Base-by-base conservation (phyloP, 2,888 invertebrate genomes). In the Leptopterna dolabrata region DNA sequence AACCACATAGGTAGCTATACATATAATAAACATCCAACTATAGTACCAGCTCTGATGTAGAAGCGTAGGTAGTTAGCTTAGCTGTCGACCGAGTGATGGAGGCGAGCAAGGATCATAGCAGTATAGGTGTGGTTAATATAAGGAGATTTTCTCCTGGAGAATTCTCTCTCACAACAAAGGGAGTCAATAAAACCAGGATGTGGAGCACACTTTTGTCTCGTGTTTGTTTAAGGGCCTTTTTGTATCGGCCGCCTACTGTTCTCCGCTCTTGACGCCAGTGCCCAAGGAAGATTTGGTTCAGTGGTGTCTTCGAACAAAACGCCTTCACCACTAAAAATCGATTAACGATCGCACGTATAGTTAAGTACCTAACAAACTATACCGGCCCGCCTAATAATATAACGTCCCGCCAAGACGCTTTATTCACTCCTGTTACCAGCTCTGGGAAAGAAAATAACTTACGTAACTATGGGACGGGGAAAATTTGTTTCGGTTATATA, bases 231-330 rank as follows among this genome's bases (percentile, higher is more conserved):
- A 78, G 24, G 43, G 78, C 13, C 45, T 45, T 41, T 71, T 41
- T 45, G 78, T 41, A 78, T 19, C 27, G n/a, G 19, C 41, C 14
- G 78, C 24, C 78, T 45, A 14, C 27, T 27, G 27, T 78, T 45
- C 45, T 45, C 27, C 45, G 45, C 6, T 24, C 41, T 19, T 78
- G 78, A 78, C 78, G 78, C 78, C 78, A 78, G 63, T 24, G 63
- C 63, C 63, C 63, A 19, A 24, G 45, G 78, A 78, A 45, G 78
- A 78, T 78, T 78, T 78, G 45, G 78, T 78, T 78, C 78, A 78
- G 78, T 78, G 78, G 45, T 78, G 78, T 78, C 78, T 24, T 78
- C 43, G 78, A 78, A 78, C 78, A 78, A 78, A 78, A 78, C 78
- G 45, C 45, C 78, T 30, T 73, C 73, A 36, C 73, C 73, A 16